Conservation (phyloP, 2,113 vertebrate species). For the Oncorhynchus nerka region DNA sequence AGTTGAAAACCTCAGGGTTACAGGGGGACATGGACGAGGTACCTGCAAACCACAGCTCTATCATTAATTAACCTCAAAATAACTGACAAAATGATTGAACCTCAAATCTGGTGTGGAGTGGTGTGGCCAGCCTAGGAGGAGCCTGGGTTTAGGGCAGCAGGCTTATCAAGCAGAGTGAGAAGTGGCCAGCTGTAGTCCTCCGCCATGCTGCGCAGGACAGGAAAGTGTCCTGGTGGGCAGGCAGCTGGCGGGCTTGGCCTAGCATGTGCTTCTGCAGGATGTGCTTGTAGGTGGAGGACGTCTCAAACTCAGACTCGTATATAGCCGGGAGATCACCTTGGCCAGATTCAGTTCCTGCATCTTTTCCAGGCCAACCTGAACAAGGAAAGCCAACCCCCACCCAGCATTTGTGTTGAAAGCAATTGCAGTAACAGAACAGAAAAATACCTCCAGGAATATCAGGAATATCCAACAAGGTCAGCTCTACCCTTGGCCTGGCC, state of each 20-base stretch:
- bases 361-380: slow-evolving; percentile 92
- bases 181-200: slow-evolving; percentile 89
- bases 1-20: slow-evolving; percentile 97
- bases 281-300: slow-evolving; percentile 85
- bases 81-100: neutral
- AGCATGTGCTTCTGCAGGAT: slow-evolving; percentile 87
- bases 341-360: slow-evolving; percentile 93
- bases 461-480: slow-evolving; percentile 50
- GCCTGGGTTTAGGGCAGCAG: slow-evolving; percentile 4
- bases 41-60: neutral
- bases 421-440: neutral
- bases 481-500: slow-evolving; percentile 35
- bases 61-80: neutral
- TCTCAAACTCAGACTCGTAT: slow-evolving; percentile 94
- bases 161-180: slow-evolving; percentile 87
- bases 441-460: neutral
- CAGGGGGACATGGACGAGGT: slow-evolving; percentile 71
- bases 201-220: slow-evolving; percentile 93
- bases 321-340: slow-evolving; percentile 90
- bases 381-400: neutral
- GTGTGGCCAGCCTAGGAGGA: slow-evolving; percentile 19
- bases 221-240: slow-evolving; percentile 74
- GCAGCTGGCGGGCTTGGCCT: slow-evolving; percentile 74
- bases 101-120: neutral
- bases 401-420: neutral